Conservation (phyloP, 2,113 vertebrate genomes). For the Octodon degus region DNA sequence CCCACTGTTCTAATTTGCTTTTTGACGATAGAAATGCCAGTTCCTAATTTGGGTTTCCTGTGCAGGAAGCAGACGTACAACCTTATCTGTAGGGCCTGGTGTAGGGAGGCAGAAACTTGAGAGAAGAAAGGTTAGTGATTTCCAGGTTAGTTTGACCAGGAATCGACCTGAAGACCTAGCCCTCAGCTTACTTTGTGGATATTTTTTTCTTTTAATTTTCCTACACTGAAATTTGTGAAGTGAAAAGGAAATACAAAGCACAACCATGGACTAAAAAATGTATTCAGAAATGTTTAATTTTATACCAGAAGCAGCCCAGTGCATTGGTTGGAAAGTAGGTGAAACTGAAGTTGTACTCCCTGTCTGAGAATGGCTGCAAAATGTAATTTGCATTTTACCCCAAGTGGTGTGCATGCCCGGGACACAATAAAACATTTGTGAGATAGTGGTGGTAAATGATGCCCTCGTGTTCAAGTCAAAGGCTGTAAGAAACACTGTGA, state of each 20-base stretch:
- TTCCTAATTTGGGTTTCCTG: conserved; percentile 76
- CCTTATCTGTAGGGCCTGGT: conserved; percentile 62
- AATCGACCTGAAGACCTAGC: conserved; percentile 75
- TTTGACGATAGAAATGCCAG: conserved; percentile 75
- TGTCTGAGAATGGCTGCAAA: conserved; percentile 82
- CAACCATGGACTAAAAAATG: conserved; percentile 59
- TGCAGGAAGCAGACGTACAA: conserved; percentile 72
- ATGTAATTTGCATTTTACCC: conserved; percentile 78
- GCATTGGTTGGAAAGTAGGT: conserved; percentile 75
- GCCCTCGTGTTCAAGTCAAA: conserved; percentile 85
- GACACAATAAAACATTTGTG: conserved; percentile 85
- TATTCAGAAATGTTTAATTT: conserved; percentile 35
- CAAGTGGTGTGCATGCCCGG: conserved; percentile 84
- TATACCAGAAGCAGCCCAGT: conserved; percentile 65
- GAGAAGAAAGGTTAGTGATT: conserved; percentile 61
- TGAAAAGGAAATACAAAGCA: conserved; percentile 78
- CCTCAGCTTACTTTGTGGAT: conserved; percentile 77
- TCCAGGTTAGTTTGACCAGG: conserved; percentile 65
- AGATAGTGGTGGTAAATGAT: conserved; percentile 85
- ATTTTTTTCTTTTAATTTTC: conserved; percentile 68
- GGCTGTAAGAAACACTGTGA: conserved; percentile 88
- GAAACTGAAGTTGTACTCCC: conserved; percentile 71
- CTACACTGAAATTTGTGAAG: conserved; percentile 72
- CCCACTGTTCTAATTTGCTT: conserved; percentile 63
- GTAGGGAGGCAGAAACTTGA: conserved; percentile 66